These are phyloP conservation scores for Leptopilina boulardi DNA, from an alignment of 1,140 invertebrate genomes.

Conservation along the genomic window DNA sequence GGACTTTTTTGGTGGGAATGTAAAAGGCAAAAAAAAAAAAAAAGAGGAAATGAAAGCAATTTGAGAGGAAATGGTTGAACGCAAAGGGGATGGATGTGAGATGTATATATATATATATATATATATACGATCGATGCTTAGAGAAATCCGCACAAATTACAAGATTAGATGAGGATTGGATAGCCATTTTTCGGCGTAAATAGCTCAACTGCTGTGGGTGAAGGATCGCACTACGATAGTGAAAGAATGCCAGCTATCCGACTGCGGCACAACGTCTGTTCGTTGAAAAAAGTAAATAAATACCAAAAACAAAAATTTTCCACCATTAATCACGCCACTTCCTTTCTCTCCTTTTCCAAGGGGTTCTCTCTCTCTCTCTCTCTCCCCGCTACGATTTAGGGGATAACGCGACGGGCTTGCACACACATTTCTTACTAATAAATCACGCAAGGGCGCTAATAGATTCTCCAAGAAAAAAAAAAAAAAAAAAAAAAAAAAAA, in stretches of 20 bases:
- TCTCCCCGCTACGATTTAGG: conserved; percentile 50
- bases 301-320: conserved; percentile 48
- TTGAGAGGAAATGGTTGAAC: not conserved
- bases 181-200: conserved; percentile 62
- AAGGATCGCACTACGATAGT: conserved; percentile 56
- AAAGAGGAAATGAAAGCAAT: not conserved
- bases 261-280: conserved; percentile 48
- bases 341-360: conserved; percentile 35
- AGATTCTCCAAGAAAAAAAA: not conserved
- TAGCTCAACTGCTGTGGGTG: conserved; percentile 56
- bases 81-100: conserved; percentile 32
- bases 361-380: conserved; percentile 32
- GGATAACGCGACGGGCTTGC: conserved; percentile 54
- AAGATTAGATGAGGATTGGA: conserved; percentile 61
- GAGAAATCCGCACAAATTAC: conserved; percentile 63
- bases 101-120: too few species aligned
- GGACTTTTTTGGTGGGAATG: not conserved
- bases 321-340: conserved; percentile 49
- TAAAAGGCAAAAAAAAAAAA: not conserved
- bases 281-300: conserved; percentile 53
- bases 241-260: conserved; percentile 56
- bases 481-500: not conserved
- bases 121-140: conserved; percentile 53
- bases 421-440: not conserved
- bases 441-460: conserved; percentile 17